Evolutionary conservation across 1,140 invertebrate species (phyloP).

Genomic region (Microplitis mediator): DNA sequence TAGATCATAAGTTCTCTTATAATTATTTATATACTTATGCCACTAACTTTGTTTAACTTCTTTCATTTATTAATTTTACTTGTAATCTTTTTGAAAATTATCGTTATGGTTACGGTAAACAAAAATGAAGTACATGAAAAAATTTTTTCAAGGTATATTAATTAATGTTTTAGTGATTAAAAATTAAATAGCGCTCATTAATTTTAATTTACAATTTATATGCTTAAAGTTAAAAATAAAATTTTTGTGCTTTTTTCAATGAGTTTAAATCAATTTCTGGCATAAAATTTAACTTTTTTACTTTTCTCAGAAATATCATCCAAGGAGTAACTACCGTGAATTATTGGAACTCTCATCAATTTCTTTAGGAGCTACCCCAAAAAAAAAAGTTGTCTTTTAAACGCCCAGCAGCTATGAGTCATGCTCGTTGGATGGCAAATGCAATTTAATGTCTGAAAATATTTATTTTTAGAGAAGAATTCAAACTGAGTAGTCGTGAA

Average conservation of each 20-base stretch:
- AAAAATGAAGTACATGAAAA: too few species aligned
- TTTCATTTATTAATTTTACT: neutral
- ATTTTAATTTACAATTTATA: too few species aligned
- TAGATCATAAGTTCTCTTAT: too few species aligned
- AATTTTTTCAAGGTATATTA: too few species aligned
- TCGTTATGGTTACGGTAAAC: too few species aligned
- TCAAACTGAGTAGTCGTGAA: neutral
- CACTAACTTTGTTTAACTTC: neutral
- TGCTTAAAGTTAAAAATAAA: too few species aligned
- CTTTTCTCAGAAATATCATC: constrained; percentile 6
- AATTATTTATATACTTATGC: neutral
- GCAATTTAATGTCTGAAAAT: neutral
- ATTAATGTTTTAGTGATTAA: too few species aligned
- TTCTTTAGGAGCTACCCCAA: neutral
- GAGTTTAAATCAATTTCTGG: neutral
- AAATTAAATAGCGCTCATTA: too few species aligned
- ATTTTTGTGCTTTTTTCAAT: neutral
- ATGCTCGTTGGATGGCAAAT: neutral
- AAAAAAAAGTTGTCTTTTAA: neutral
- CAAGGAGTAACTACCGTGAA: neutral
- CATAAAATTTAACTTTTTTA: neutral
- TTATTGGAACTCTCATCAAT: neutral
- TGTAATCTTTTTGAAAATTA: neutral
- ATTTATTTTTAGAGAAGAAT: neutral
- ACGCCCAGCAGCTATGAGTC: neutral